Conservation (phyloP, 2,113 vertebrate genomes). For the Condylura cristata region DNA sequence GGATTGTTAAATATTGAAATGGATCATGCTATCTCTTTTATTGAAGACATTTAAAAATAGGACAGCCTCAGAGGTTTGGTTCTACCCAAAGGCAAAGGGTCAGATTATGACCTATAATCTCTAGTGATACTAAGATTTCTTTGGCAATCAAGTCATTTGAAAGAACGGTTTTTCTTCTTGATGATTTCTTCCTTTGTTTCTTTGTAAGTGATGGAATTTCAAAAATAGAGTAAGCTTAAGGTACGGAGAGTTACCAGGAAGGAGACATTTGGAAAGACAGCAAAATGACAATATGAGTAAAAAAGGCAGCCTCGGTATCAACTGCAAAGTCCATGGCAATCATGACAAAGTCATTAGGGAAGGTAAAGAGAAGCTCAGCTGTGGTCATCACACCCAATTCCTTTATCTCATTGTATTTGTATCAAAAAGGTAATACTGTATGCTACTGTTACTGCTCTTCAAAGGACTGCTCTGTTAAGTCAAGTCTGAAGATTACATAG, state of each 20-base stretch:
- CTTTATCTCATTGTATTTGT: neutral
- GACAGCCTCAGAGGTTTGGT: neutral
- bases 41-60: slow-evolving; percentile 41
- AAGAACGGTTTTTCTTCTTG: neutral
- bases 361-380: neutral
- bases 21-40: slow-evolving; percentile 38
- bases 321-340: neutral
- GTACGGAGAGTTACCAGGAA: neutral
- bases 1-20: slow-evolving; percentile 54
- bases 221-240: neutral
- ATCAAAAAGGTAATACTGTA: neutral
- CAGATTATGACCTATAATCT: neutral
- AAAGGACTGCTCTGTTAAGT: neutral
- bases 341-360: neutral
- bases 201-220: neutral
- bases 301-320: neutral
- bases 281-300: neutral
- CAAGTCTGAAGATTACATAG: slow-evolving; percentile 3
- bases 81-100: slow-evolving; percentile 40
- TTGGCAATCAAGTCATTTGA: slow-evolving; percentile 21
- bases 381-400: neutral
- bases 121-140: neutral
- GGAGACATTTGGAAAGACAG: neutral
- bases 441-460: neutral
- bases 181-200: neutral